phyloP scores from a whole-genome alignment of 2,113 vertebrate species.

The Danionella cerebrum region DNA sequence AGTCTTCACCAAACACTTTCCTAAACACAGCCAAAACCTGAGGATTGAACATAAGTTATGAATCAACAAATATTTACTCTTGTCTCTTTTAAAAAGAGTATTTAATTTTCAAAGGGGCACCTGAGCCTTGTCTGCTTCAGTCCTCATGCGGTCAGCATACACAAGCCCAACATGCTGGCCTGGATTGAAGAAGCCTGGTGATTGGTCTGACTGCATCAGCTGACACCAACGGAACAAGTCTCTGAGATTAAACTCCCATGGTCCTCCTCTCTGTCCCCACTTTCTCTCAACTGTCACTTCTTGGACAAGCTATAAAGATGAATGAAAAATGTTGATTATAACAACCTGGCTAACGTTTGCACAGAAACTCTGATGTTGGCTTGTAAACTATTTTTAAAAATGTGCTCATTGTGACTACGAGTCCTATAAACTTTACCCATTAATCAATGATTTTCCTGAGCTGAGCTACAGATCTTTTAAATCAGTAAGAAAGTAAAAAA shows the following conservation, averaged over 20 bases:
- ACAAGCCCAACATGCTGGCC: slow-evolving; percentile 87
- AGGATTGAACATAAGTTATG: neutral
- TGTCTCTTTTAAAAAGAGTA: neutral
- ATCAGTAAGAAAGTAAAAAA: too few species aligned
- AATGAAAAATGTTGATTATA: too few species aligned
- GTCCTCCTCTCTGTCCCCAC: slow-evolving; percentile 92
- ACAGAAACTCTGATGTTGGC: too few species aligned
- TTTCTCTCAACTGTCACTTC: slow-evolving; percentile 78
- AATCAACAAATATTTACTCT: too few species aligned
- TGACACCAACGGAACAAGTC: slow-evolving; percentile 98
- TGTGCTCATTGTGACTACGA: too few species aligned
- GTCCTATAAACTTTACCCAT: too few species aligned
- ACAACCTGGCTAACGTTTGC: too few species aligned
- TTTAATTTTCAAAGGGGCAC: slow-evolving; percentile 44
- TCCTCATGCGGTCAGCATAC: slow-evolving; percentile 90
- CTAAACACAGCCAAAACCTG: slow-evolving; percentile 81
- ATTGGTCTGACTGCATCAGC: slow-evolving; percentile 89
- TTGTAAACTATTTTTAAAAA: too few species aligned
- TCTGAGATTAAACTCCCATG: slow-evolving; percentile 96
- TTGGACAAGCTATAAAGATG: slow-evolving; percentile 66
- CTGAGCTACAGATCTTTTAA: too few species aligned
- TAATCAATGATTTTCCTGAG: too few species aligned
- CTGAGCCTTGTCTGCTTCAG: slow-evolving; percentile 76
- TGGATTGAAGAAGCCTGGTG: slow-evolving; percentile 81
- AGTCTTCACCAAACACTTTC: slow-evolving; percentile 74